Base-by-base conservation (phyloP, 2,113 vertebrate species). In the Taxidea taxus region DNA sequence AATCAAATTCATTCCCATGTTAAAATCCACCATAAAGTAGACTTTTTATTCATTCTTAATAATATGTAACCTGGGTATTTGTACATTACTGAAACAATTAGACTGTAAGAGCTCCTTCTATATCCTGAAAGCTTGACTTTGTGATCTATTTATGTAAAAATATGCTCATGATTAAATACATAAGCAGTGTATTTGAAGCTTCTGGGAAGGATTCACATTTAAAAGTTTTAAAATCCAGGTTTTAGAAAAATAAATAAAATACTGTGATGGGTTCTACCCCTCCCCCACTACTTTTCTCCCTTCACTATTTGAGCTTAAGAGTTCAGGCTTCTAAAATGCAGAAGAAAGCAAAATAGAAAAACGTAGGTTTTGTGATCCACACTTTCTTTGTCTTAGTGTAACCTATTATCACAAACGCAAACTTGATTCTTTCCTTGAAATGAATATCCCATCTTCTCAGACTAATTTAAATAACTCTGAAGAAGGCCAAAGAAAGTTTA, bases 241-340 rank as follows among this genome's bases (percentile, higher is more conserved):
- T 70, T 87, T 87, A 82, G 44, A 96, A 97, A 97, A 95, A 92
- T 92, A 94, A 97, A 94, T 84, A 54, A 87, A 97, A 97, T 60
- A 91, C 72, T 94, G 56, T 87, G 66, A 62, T 83, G 34, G 10
- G 47, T 87, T 84, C 82, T 89, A 78, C 1, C 23, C 11, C 39
- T 47, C 34, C 23, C 6, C 6, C 39, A 42, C 84, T 70, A 72
- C 10, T 92, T 87, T 39, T 94, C 34, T 91, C 49, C 42, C 39
- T 77, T 93, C 34, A 97, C 60, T 91, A 90, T 93, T 21, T 87
- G 68, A 95, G 34, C 62, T 80, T 93, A 56, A 56, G 39, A 77
- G 39, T 29, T 86, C 54, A 97, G 80, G 54, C n/a, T 97, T 95
- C 90, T 91, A 89, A 91, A 90, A 83, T 80, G 37, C 25, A 97